Evolutionary conservation across 2,113 vertebrate genomes (phyloP).

Genomic region (Scomber scombrus): DNA sequence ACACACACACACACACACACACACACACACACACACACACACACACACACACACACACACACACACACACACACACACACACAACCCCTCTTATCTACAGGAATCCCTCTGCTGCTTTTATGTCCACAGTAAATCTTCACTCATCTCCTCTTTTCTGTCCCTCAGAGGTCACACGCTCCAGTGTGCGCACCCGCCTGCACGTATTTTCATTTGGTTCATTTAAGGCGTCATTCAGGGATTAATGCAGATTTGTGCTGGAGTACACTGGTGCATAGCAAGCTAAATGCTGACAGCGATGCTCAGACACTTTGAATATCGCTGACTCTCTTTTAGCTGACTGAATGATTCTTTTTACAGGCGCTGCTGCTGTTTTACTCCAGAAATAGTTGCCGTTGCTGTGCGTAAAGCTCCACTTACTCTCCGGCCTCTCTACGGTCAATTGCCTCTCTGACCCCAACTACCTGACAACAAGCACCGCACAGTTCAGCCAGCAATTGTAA

Average conservation of each 20-base stretch:
- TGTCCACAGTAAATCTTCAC: conserved; percentile 75
- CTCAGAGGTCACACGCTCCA: conserved; percentile 25
- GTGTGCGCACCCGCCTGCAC: conserved; percentile 11
- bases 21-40: conserved; percentile 35
- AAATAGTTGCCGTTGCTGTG: not conserved
- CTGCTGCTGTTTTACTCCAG: not conserved
- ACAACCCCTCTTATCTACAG: conserved; percentile 57
- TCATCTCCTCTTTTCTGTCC: conserved; percentile 28
- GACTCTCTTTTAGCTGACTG: not conserved
- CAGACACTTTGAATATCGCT: not conserved
- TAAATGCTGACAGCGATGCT: not conserved
- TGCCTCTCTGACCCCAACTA: not conserved
- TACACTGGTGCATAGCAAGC: too few species aligned
- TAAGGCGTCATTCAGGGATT: conserved; percentile 4
- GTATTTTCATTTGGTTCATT: conserved; percentile 39
- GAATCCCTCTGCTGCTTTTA: conserved; percentile 73
- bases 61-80: conserved; percentile 18
- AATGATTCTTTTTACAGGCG: not conserved
- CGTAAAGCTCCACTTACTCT: conserved; percentile 24
- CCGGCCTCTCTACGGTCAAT: not conserved
- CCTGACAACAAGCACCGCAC: not conserved
- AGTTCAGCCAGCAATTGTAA: not conserved
- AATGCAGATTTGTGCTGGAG: not conserved
- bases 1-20: conserved; percentile 22
- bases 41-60: conserved; percentile 31